Percentiles rank a stretch among this genome's conserved stretches.
phyloP scores from a whole-genome alignment of 2,113 vertebrate genomes.

The Recurvirostra avosetta region DNA sequence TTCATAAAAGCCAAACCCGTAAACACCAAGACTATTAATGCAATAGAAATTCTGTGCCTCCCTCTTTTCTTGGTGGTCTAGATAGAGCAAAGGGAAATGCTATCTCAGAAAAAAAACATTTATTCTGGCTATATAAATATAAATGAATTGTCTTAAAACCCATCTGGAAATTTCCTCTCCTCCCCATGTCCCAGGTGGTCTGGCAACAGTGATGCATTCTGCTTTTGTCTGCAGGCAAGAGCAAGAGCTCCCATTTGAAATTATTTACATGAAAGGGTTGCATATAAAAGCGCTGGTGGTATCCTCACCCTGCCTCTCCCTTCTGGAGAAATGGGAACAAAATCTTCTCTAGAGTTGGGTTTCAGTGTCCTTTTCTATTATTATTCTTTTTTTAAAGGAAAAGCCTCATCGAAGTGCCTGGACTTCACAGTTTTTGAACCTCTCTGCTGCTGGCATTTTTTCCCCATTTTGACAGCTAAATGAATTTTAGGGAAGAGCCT shows the following conservation, averaged over 20 bases:
- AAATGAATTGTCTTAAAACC: conserved; percentile 67
- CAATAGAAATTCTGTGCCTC: conserved; percentile 67
- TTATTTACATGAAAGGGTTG: conserved; percentile 17
- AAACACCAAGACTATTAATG: conserved; percentile 74
- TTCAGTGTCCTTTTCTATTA: neutral
- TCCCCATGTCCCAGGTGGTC: conserved; percentile 67
- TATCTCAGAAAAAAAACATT: conserved; percentile 69
- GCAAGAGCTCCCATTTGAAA: conserved; percentile 48
- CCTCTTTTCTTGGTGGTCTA: conserved; percentile 75
- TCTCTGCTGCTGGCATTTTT: neutral
- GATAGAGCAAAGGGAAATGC: conserved; percentile 65
- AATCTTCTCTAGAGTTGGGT: neutral
- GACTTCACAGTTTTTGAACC: neutral
- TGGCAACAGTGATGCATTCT: conserved; percentile 52
- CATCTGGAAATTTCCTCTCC: conserved; percentile 65
- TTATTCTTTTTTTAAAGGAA: neutral
- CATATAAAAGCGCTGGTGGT: neutral
- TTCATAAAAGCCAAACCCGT: conserved; percentile 75
- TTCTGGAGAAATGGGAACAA: conserved; percentile 2
- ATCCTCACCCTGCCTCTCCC: conserved; percentile 27
- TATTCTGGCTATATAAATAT: conserved; percentile 73
- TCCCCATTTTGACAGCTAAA: neutral
- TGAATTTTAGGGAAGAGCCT: neutral
- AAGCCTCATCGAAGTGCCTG: neutral
- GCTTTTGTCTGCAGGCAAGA: conserved; percentile 51